phyloP scores from a whole-genome alignment of 1,140 invertebrate genomes.

The Andrena cerasifolii region DNA sequence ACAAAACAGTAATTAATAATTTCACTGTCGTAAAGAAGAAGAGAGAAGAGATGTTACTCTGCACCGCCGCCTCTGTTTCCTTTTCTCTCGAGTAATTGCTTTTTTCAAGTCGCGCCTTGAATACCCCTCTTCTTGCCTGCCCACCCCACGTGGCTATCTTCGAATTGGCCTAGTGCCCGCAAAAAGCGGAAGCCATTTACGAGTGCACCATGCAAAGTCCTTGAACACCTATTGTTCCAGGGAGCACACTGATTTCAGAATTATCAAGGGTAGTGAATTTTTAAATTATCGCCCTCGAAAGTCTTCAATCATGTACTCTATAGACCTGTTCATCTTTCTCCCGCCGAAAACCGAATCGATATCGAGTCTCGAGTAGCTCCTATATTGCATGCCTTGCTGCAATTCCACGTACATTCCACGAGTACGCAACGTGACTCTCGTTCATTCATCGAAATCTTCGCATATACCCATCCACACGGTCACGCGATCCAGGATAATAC shows the following conservation, averaged over 20 bases:
- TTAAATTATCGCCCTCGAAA: too few species aligned
- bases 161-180: not conserved
- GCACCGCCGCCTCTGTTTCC: slow-evolving; percentile 40
- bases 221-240: not conserved
- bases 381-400: slow-evolving; percentile 29
- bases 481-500: slow-evolving; percentile 56
- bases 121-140: not conserved
- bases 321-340: not conserved
- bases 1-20: slow-evolving; percentile 78
- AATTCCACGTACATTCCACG: slow-evolving; percentile 13
- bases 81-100: slow-evolving; percentile 68
- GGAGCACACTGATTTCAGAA: too few species aligned
- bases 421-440: slow-evolving; percentile 28
- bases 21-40: slow-evolving; percentile 72
- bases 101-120: slow-evolving; percentile 55
- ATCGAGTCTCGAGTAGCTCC: not conserved
- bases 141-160: not conserved
- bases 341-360: slow-evolving; percentile 1
- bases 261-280: too few species aligned
- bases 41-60: slow-evolving; percentile 40
- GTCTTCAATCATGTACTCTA: not conserved
- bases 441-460: slow-evolving; percentile 61
- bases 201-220: not conserved
- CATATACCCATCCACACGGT: slow-evolving; percentile 24
- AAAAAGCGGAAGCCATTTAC: slow-evolving; percentile 7